These are phyloP conservation scores for Lasioglossum vierecki DNA, from an alignment of 2,888 invertebrate genomes.

Conservation along the genomic window DNA sequence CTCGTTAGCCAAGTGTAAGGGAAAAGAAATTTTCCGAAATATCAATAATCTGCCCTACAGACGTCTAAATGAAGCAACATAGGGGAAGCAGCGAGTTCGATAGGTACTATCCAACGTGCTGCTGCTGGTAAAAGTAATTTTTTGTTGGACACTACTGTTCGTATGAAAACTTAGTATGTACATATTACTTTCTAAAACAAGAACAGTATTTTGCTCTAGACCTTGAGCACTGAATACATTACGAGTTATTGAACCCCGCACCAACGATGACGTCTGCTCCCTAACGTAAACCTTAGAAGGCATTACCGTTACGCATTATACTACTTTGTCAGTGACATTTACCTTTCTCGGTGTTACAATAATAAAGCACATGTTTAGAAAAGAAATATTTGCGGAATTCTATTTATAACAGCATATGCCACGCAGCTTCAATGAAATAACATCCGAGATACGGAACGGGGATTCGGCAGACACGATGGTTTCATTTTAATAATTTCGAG, in stretches of 20 bases:
- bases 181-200: not conserved
- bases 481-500: not conserved
- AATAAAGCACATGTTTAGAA: not conserved
- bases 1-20: not conserved
- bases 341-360: too few species aligned
- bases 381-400: not conserved
- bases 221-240: not conserved
- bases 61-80: not conserved
- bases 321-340: not conserved
- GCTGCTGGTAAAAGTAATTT: not conserved
- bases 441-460: not conserved
- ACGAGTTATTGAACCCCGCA: not conserved
- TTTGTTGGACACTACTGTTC: not conserved
- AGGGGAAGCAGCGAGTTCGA: not conserved
- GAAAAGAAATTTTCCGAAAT: not conserved
- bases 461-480: not conserved
- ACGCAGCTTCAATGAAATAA: not conserved
- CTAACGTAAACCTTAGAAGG: not conserved
- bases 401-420: not conserved
- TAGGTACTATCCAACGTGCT: not conserved
- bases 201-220: not conserved
- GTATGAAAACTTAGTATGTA: not conserved
- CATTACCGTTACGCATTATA: too few species aligned
- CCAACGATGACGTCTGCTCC: not conserved
- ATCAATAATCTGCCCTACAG: not conserved